Conservation (phyloP, 64 coral and sea anemone species). For the Stichodactyla mertensii region DNA sequence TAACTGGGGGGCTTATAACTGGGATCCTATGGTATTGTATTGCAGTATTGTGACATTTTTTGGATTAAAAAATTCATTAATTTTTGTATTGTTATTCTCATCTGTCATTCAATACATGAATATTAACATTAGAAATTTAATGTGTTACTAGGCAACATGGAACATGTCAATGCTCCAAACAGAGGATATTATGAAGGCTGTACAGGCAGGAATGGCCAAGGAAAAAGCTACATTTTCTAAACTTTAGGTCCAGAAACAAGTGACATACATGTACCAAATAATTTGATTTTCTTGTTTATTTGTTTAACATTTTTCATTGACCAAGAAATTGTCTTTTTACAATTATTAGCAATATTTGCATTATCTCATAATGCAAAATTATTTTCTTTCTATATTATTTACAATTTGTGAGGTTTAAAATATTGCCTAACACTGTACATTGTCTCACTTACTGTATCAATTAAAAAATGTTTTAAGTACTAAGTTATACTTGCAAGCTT, state of each 20-base stretch:
- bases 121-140: too few species aligned
- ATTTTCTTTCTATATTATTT: neutral
- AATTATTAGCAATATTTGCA: neutral
- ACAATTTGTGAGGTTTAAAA: neutral
- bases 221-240: constrained; percentile 87
- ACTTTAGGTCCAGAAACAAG: constrained; percentile 34
- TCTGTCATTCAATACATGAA: too few species aligned
- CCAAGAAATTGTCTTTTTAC: too few species aligned
- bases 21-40: too few species aligned
- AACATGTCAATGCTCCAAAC: constrained; percentile 99
- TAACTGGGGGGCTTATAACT: too few species aligned
- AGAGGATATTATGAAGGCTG: constrained; percentile 96
- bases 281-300: neutral
- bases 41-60: too few species aligned
- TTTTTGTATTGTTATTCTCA: too few species aligned
- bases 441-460: too few species aligned
- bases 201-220: constrained; percentile 81
- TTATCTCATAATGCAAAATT: neutral
- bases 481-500: too few species aligned
- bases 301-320: too few species aligned
- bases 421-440: neutral
- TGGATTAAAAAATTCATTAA: too few species aligned
- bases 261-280: neutral
- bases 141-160: constrained; percentile 36
- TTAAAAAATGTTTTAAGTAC: too few species aligned